Evolutionary conservation across 1,140 invertebrate genomes (phyloP).

Genomic region (Cotesia glomerata): DNA sequence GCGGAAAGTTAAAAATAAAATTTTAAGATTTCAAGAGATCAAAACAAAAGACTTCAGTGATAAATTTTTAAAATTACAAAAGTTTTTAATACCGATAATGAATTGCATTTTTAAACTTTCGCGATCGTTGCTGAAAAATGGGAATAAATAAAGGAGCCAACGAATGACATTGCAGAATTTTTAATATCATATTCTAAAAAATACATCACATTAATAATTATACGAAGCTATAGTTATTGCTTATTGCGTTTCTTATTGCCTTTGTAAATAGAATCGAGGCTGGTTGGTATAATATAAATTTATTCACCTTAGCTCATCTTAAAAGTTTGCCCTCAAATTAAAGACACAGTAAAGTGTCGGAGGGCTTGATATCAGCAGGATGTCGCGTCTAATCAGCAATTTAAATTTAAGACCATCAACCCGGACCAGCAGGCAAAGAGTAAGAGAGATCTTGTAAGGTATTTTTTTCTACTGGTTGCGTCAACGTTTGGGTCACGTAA

Average conservation of each 20-base stretch:
- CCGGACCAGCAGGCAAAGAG: not conserved
- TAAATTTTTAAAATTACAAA: too few relatives aligned
- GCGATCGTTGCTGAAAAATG: too few relatives aligned
- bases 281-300: not conserved
- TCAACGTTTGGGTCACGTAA: slow-evolving; percentile 40
- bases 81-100: too few relatives aligned
- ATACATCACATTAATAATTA: not conserved
- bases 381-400: slow-evolving; percentile 20
- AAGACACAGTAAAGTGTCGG: slow-evolving; percentile 2
- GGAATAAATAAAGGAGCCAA: too few relatives aligned
- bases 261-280: not conserved
- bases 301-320: not conserved
- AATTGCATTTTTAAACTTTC: too few relatives aligned
- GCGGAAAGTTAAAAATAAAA: too few relatives aligned
- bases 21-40: too few relatives aligned
- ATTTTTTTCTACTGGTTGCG: not conserved
- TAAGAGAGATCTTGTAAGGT: not conserved
- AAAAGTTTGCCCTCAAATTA: slow-evolving; percentile 1
- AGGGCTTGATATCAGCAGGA: slow-evolving; percentile 2
- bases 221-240: not conserved
- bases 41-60: too few relatives aligned
- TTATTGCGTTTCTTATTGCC: not conserved
- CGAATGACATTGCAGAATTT: too few relatives aligned
- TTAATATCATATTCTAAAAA: too few relatives aligned
- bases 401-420: slow-evolving; percentile 17